Evolutionary conservation across 2,797 vertebrate species (phyloP).

Genomic region (Amblyraja radiata): DNA sequence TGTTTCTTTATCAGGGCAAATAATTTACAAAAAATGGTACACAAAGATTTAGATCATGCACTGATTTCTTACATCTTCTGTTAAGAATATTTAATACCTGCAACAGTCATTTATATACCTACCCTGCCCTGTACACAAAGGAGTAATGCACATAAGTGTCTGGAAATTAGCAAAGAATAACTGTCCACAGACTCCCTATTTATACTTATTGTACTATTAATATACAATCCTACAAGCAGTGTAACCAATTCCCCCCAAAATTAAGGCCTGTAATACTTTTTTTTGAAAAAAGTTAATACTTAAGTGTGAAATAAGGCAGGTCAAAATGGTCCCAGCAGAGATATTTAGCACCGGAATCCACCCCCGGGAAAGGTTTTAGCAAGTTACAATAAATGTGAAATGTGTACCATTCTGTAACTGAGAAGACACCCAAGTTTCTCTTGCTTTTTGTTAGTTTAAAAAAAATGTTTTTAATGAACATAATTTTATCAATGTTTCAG

Average conservation of each 20-base stretch:
- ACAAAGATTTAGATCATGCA: slow-evolving; percentile 77
- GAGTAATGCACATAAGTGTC: slow-evolving; percentile 73
- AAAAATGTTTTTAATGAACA: slow-evolving; percentile 43
- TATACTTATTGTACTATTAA: slow-evolving; percentile 69
- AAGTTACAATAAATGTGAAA: slow-evolving; percentile 56
- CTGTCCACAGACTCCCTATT: slow-evolving; percentile 70
- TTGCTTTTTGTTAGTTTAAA: slow-evolving; percentile 62
- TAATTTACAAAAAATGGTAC: slow-evolving; percentile 89
- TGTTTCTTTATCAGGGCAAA: slow-evolving; percentile 79
- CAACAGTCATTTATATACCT: slow-evolving; percentile 83
- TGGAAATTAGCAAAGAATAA: slow-evolving; percentile 70
- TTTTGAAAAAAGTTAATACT: slow-evolving; percentile 65
- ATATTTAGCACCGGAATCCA: slow-evolving; percentile 69
- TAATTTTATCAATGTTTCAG: slow-evolving; percentile 57
- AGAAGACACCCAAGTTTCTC: slow-evolving; percentile 68
- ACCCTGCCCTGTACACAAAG: slow-evolving; percentile 80
- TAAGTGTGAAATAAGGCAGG: slow-evolving; percentile 71
- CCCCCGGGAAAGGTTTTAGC: slow-evolving; percentile 51
- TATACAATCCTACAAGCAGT: slow-evolving; percentile 67
- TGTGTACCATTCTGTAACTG: slow-evolving; percentile 61
- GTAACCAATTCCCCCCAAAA: slow-evolving; percentile 68
- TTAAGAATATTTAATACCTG: slow-evolving; percentile 83
- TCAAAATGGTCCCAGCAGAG: slow-evolving; percentile 72
- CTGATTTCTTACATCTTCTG: slow-evolving; percentile 96
- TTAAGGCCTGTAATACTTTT: slow-evolving; percentile 64